Percentiles rank a stretch among this genome's conserved stretches.
phyloP scores from a whole-genome alignment of 2,113 vertebrate genomes.

The Rhegmatorhina hoffmannsi region DNA sequence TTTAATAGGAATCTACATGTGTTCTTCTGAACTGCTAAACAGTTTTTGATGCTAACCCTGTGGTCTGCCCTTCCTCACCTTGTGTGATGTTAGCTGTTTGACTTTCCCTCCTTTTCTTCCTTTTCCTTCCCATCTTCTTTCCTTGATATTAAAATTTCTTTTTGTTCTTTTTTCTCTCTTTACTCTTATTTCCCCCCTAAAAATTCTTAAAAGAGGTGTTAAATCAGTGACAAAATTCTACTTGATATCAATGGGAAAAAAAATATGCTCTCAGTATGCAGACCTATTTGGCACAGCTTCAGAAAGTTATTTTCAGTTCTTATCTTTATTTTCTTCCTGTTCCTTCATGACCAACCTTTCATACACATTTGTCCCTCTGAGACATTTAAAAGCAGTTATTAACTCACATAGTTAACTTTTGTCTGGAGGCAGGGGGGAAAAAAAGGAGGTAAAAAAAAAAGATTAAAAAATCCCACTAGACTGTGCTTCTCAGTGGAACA shows the following conservation, averaged over 20 bases:
- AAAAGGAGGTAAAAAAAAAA: rapidly evolving
- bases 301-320: background rate
- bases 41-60: background rate
- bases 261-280: background rate
- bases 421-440: rapidly evolving
- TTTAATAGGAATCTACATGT: background rate
- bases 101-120: background rate
- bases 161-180: background rate
- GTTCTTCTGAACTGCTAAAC: background rate
- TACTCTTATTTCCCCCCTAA: rapidly evolving
- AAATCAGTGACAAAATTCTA: background rate
- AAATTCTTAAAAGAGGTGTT: background rate
- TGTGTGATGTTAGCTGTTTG: background rate
- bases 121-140: background rate
- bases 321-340: background rate
- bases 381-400: background rate
- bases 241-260: background rate
- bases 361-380: background rate
- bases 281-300: background rate
- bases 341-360: background rate
- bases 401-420: background rate
- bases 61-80: background rate
- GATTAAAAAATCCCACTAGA: background rate
- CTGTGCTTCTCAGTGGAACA: background rate
- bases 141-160: background rate